Conservation (phyloP, 2,797 vertebrate genomes). For the Anisognathus igniventris region DNA sequence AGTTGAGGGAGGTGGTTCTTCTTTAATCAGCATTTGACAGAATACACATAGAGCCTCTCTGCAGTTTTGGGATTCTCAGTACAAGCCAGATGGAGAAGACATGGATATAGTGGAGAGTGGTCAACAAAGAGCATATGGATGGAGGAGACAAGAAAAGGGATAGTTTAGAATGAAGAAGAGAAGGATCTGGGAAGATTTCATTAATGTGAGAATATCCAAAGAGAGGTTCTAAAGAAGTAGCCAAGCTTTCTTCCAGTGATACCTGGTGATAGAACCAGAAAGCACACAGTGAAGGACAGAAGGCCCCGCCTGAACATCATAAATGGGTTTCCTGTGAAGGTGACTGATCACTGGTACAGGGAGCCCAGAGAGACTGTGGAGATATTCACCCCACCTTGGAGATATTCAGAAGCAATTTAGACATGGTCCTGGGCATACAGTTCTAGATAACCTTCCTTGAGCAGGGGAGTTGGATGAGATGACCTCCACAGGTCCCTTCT, state of each 20-base stretch:
- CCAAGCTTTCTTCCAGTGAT: not conserved
- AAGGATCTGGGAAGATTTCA: not conserved
- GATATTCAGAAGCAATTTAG: not conserved
- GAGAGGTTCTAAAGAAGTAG: not conserved
- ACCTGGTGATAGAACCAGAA: not conserved
- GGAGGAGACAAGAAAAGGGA: not conserved
- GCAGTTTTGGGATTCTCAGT: not conserved
- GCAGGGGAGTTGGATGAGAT: accelerated
- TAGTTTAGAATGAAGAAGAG: not conserved
- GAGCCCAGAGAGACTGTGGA: not conserved
- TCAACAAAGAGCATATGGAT: not conserved
- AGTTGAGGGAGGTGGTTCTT: not conserved
- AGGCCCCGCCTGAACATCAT: accelerated
- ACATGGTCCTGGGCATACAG: not conserved
- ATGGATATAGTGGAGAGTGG: not conserved
- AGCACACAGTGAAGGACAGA: not conserved
- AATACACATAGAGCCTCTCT: accelerated
- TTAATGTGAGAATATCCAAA: not conserved
- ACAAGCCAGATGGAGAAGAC: not conserved
- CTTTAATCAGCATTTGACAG: not conserved
- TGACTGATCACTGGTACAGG: not conserved
- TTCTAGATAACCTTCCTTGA: not conserved
- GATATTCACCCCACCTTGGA: not conserved
- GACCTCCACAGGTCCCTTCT: not conserved
- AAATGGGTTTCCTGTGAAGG: not conserved